Evolutionary conservation across 2,113 vertebrate species (phyloP), one percentile per base, ranked within the genome.

Genomic region (Thalassarche chlororhynchos): DNA sequence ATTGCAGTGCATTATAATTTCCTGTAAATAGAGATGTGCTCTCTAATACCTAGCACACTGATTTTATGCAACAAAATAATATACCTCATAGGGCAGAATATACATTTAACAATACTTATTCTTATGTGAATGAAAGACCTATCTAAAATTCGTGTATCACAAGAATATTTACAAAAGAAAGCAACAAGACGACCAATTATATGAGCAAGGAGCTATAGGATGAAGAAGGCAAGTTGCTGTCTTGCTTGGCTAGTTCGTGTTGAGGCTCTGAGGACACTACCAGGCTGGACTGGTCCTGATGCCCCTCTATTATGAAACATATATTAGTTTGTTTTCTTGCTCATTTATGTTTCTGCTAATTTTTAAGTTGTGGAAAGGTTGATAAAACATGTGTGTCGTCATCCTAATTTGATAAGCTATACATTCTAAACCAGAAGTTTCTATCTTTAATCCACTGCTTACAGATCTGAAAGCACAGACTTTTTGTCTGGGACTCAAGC

Each of bases 231-330:
- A 47, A 32, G 9, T 17, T 85, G 17, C 2, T 61, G 15, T 55
- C 23, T 57, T 60, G 26, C 18, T 74, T 82, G 38, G 14, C 9
- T 60, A 29, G 6, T 14, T 69, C 0, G 0, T 42, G 12, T 19
- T 29, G 51, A 61, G 38, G 24, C 18, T 77, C 47, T 28, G 23
- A 81, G 49, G 25, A 18, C 10, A 10, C 32, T 61, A 52, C 14
- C 0, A 7, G 47, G 7, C 52, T 52, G 26, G 16, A 42, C 20
- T 24, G 32, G 31, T 25, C 20, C 25, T 34, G 17, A 24, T 0
- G 4, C 4, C 14, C 5, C 21, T 55, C 69, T 55, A 9, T 65
- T 21, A 70, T 36, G 29, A 64, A 54, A 10, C 0, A 1, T 29
- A 38, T 29, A 64, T 40, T 64, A 64, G 6, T 28, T 82, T 65